Conservation (phyloP, 2,888 invertebrate species). For the Acleris laterana region DNA sequence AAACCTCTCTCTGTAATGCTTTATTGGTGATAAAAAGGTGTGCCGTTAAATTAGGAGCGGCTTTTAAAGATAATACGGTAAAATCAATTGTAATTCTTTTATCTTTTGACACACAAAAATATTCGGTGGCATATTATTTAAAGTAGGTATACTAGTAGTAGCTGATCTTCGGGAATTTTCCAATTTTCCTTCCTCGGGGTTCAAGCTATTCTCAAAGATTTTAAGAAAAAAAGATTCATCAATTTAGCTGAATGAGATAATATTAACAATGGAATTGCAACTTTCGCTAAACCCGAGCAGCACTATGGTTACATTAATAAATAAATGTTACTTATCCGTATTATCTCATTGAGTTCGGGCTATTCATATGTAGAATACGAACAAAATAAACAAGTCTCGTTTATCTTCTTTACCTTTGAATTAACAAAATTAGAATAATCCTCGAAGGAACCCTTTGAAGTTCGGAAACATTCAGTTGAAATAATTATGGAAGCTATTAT, state of each 20-base stretch:
- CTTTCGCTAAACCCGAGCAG: too few species aligned
- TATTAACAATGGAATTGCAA: too few species aligned
- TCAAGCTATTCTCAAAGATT: too few species aligned
- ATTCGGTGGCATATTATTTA: too few species aligned
- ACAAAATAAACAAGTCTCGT: slow-evolving; percentile 20
- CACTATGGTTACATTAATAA: too few species aligned
- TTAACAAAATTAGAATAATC: slow-evolving; percentile 34
- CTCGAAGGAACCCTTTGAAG: slow-evolving; percentile 24
- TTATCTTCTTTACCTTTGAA: slow-evolving; percentile 29
- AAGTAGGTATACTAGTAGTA: too few species aligned
- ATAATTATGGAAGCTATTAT: slow-evolving; percentile 19
- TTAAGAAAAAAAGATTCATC: too few species aligned
- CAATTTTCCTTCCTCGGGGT: too few species aligned
- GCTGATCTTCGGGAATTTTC: too few species aligned
- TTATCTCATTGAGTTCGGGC: slow-evolving; percentile 1
- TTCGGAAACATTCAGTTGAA: slow-evolving; percentile 24
- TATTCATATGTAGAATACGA: neutral
- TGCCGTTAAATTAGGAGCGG: slow-evolving; percentile 14
- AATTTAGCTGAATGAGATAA: too few species aligned
- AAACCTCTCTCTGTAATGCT: slow-evolving; percentile 26
- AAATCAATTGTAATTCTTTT: neutral
- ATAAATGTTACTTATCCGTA: neutral
- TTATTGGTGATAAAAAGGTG: slow-evolving; percentile 21
- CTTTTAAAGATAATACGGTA: neutral
- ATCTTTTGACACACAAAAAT: too few species aligned